Base-by-base conservation (phyloP, 2,113 vertebrate species). In the Taurulus bubalis region DNA sequence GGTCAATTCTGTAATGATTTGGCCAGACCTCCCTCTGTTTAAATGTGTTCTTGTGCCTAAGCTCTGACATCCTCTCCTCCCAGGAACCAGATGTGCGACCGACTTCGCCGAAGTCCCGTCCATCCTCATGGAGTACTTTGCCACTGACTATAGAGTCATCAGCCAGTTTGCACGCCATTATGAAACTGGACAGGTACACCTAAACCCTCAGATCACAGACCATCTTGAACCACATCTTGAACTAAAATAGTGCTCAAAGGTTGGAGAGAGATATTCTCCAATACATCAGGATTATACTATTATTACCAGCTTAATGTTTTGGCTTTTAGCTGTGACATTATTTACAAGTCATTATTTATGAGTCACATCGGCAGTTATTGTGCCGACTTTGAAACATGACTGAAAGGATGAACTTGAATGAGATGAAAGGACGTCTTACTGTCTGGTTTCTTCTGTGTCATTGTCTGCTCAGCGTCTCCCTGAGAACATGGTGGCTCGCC, bases 71-170 rank as follows among this genome's bases (percentile, higher is more conserved):
- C 70, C 53, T 85, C 58, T 75, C 53, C n/a, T 36, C 28, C 55
- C 55, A 99, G 98, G 98, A 88, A 99, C 98, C 77, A 96, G 98
- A 86, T 99, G 98, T 94, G 87, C 97, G 2, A 99, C 98, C 18
- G 98, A 99, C 93, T 99, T 99, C 86, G 98, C 98, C 4, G 98
- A 99, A 93, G 98, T 99, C 32, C 98, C 98, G 0, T 99, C 98
- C 69, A 97, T 99, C 87, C 94, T 99, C 71, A 99, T 99, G 98
- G 98, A 99, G 86, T 99, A 97, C 85, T 99, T 99, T 92, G 97
- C 98, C 74, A 97, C 95, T 20, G 98, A 99, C 89, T 98, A 98
- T 80, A 95, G 98, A 63, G 98, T 99, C 60, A 94, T 99, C 79
- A 97, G 95, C 91, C 97, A 97, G 83, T 99, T 99, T 91, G 98